A percentile compares a stretch with the other conserved stretches of the same genome.
phyloP scores from a whole-genome alignment of 2,888 invertebrate genomes.

The Apotomis betuletana region DNA sequence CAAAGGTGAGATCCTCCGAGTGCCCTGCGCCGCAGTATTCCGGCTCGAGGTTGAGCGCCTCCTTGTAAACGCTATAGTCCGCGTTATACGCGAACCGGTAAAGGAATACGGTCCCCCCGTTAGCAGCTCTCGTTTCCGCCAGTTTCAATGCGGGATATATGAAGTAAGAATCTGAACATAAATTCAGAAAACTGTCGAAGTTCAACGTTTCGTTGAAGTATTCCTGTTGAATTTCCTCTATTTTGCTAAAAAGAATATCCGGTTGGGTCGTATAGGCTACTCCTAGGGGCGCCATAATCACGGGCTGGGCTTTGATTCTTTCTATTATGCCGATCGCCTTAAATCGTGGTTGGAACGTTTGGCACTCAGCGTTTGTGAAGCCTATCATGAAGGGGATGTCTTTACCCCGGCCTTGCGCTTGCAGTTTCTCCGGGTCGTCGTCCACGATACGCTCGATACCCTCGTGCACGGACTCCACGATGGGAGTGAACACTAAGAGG shows the following conservation, averaged over 20 bases:
- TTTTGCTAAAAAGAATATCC: conserved; percentile 47
- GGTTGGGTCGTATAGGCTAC: conserved; percentile 53
- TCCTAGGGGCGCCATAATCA: conserved; percentile 54
- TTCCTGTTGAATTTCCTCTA: conserved; percentile 51
- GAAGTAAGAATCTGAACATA: conserved; percentile 64
- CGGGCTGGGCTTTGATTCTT: conserved; percentile 54
- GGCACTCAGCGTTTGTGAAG: conserved; percentile 68
- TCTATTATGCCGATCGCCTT: conserved; percentile 57
- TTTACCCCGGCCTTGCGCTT: conserved; percentile 61
- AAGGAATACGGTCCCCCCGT: conserved; percentile 70
- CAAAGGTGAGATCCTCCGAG: conserved; percentile 83
- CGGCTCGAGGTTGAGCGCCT: conserved; percentile 53
- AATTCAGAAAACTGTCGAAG: conserved; percentile 59
- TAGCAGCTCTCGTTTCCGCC: conserved; percentile 51
- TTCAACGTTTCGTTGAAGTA: conserved; percentile 60
- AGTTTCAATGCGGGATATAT: conserved; percentile 66
- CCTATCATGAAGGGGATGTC: conserved; percentile 69
- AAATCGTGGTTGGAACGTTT: conserved; percentile 63
- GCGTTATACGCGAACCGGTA: conserved; percentile 82
- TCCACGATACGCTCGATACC: conserved; percentile 66
- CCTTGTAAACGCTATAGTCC: conserved; percentile 73
- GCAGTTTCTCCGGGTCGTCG: conserved; percentile 64
- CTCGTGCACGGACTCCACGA: conserved; percentile 62
- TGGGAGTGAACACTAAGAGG: conserved; percentile 64
- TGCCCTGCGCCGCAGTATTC: conserved; percentile 82